These are phyloP conservation scores for Pocillopora grandis DNA, from an alignment of 92 coral and sea anemone genomes.

Conservation along the genomic window DNA sequence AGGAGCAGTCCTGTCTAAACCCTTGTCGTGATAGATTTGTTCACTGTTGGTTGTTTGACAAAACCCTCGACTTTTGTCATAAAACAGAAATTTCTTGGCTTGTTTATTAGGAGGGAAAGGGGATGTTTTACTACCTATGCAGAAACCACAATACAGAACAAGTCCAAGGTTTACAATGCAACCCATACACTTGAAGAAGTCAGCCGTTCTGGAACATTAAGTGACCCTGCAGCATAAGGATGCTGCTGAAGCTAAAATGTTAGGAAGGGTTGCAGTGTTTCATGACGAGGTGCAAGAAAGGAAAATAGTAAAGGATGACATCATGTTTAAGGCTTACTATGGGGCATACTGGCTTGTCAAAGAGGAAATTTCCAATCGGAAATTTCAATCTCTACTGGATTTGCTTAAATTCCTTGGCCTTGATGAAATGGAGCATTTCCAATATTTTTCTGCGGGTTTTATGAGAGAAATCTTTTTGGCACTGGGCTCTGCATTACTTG, in stretches of 20 bases:
- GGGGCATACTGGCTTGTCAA: slow-evolving; percentile 52
- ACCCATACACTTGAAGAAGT: slow-evolving; percentile 41
- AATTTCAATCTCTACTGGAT: slow-evolving; percentile 34
- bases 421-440: slow-evolving; percentile 55
- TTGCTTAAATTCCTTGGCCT: slow-evolving; percentile 42
- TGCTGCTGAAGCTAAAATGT: slow-evolving; percentile 50
- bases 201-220: slow-evolving; percentile 32
- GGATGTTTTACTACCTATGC: slow-evolving; percentile 45
- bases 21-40: slow-evolving; percentile 46
- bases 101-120: slow-evolving; percentile 46
- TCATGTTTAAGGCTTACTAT: slow-evolving; percentile 40
- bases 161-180: slow-evolving; percentile 41
- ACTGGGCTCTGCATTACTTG: slow-evolving; percentile 35
- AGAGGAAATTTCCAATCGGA: slow-evolving; percentile 43
- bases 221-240: slow-evolving; percentile 49
- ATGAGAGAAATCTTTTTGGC: slow-evolving; percentile 43
- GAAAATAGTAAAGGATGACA: slow-evolving; percentile 33
- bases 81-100: slow-evolving; percentile 45
- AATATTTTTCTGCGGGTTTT: slow-evolving; percentile 43
- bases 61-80: slow-evolving; percentile 25
- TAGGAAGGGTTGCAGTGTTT: slow-evolving; percentile 32
- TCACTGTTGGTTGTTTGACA: slow-evolving; percentile 46
- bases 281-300: slow-evolving; percentile 39
- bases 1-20: slow-evolving; percentile 38
- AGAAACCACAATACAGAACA: slow-evolving; percentile 47